Evolutionary conservation across 2,888 invertebrate species (phyloP), one percentile per base, ranked within the genome.

Genomic region (Xanthia icteritia): DNA sequence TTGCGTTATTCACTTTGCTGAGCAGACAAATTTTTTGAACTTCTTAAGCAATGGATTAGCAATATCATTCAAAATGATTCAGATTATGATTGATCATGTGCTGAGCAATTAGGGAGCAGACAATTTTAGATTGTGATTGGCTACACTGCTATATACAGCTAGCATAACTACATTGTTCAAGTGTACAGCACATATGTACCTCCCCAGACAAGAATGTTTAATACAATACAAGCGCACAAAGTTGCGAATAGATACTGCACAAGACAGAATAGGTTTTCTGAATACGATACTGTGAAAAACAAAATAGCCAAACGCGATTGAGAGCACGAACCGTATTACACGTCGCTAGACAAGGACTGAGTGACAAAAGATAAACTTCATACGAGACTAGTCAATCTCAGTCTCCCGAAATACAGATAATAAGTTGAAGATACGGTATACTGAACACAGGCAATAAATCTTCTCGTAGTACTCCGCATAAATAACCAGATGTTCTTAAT

Each of bases 401-500:
- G 73, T 66, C 73, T 68, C 15, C 51, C 73, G 71, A 77, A 77
- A 77, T 73, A 70, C 58, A 75, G 71, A 73, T 82, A 82, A 77
- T 77, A 83, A 77, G 74, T 81, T 72, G 42, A 63, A 72, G 65
- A 69, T 82, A 74, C 73, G 20, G 61, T 70, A 45, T 60, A 73
- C 67, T 60, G 76, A 67, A 78, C 61, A 77, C 51, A 56, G 15
- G 63, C 56, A 66, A 79, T 84, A 76, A 79, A 72, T 79, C 63
- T 69, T 48, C 54, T 73, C 15, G 27, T 65, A 71, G 66, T 51
- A 71, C 69, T 72, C n/a, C 51, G 61, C 79, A 82, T 79, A 86
- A 88, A 80, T 81, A 76, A 84, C 70, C 75, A 76, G 75, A 79
- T 79, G 77, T 82, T 85, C 73, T 82, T 83, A 82, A 83, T 85